Base-by-base conservation (phyloP, 2,113 vertebrate genomes). In the Equus przewalskii region DNA sequence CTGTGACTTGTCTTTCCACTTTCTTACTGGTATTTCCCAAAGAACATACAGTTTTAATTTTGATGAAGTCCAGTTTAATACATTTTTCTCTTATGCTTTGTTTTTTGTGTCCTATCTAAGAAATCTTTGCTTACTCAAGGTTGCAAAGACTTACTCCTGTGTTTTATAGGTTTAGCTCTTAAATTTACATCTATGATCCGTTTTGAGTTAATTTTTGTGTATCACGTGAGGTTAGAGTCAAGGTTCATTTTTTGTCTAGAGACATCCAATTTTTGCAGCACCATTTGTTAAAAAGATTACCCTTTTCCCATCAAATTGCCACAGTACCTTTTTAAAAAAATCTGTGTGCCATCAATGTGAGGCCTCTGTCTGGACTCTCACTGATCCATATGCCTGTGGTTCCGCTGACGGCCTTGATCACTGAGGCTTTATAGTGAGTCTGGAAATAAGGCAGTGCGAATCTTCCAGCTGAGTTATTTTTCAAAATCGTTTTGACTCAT, bases 271-370 rank as follows among this genome's bases (percentile, higher is more conserved):
- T 76, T n/a, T 76, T 95, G 54, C 58, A 89, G 64, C 14, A 69
- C 49, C 19, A 22, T 89, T 97, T 76, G 28, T 86, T 62, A 62
- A 89, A 85, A 92, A 81, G 72, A 94, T 62, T 89, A 73, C 49
- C 19, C 18, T 92, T 67, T 70, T 3, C 15, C 54, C 16, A 60
- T 67, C 15, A 65, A 84, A 89, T 65, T 85, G 54, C 4, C 30
- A 60, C 64, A 18, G 5, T 0, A 80, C 7, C 41, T 72, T 94
- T 75, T 60, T 22, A 18, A 46, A 82, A 72, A 60, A 24, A 54
- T 88, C 54, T 87, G 7, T 83, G 26, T 80, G 36, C 30, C 11
- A 8, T 62, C 58, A 65, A 4, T 62, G 44, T 72, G 54, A 28
- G 10, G n/a, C 3, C 14, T 69, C 2, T 81, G 69, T 88, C 88